phyloP scores from a whole-genome alignment of 2,113 vertebrate genomes.

The Chinchilla lanigera region DNA sequence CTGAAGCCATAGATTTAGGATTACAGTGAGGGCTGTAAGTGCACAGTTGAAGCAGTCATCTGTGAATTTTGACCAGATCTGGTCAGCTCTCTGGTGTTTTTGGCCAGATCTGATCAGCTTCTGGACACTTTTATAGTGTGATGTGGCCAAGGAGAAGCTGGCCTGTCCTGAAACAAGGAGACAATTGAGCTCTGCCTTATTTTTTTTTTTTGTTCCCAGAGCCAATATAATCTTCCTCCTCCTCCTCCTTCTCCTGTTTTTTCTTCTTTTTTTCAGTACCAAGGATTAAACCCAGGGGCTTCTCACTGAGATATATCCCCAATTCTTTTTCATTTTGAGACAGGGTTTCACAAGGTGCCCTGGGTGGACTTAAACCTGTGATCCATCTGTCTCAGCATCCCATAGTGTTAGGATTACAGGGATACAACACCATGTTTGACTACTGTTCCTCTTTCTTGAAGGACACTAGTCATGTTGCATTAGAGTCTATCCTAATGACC shows the following conservation, averaged over 20 bases:
- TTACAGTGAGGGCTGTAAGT: background rate
- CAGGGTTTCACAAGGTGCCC: background rate
- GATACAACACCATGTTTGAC: background rate
- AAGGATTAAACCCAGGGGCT: background rate
- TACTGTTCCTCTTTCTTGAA: background rate
- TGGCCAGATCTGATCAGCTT: background rate
- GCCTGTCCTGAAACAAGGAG: background rate
- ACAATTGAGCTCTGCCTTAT: background rate
- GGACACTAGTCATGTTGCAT: background rate
- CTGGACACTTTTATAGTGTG: background rate
- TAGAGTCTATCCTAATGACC: background rate
- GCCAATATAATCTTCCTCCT: background rate
- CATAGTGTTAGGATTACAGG: too few relatives aligned
- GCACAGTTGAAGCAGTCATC: background rate
- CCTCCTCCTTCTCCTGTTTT: background rate
- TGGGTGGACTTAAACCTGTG: background rate
- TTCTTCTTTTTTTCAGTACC: background rate
- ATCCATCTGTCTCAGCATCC: background rate
- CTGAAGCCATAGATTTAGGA: background rate
- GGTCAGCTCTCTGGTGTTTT: background rate
- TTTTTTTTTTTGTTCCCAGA: background rate
- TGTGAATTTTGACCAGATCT: background rate
- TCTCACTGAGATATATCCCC: background rate
- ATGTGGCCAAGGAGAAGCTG: too few relatives aligned
- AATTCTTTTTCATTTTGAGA: background rate